Percentiles rank a stretch among this genome's conserved stretches.
Evolutionary conservation across 1,140 invertebrate species (phyloP).

Genomic region (Piezodorus guildinii): DNA sequence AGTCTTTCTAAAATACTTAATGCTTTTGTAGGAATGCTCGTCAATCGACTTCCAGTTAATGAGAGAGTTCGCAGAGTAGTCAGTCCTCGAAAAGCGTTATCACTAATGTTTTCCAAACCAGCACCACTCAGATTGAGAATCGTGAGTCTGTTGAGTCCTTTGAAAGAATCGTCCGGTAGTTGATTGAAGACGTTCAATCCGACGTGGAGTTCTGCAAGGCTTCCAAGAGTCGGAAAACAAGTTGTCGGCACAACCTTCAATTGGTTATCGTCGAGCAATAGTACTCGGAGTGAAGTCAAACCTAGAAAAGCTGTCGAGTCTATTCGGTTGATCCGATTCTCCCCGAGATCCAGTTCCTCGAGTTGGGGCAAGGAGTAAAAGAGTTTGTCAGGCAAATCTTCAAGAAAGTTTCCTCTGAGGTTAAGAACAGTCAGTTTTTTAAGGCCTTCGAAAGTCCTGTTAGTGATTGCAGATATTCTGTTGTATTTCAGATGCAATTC

Average conservation of each 20-base stretch:
- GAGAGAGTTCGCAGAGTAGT: slow-evolving; percentile 58
- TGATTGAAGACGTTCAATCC: slow-evolving; percentile 67
- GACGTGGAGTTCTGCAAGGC: slow-evolving; percentile 68
- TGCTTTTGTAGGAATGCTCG: slow-evolving; percentile 59
- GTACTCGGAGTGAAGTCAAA: slow-evolving; percentile 54
- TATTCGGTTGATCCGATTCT: slow-evolving; percentile 72
- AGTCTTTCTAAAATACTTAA: slow-evolving; percentile 55
- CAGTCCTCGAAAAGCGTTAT: slow-evolving; percentile 61
- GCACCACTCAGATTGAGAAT: slow-evolving; percentile 69
- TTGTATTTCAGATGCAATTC: slow-evolving; percentile 75
- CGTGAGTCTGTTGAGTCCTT: slow-evolving; percentile 56
- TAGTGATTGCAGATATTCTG: slow-evolving; percentile 64
- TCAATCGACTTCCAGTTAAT: slow-evolving; percentile 64
- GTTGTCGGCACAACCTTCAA: slow-evolving; percentile 59
- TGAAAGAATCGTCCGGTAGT: slow-evolving; percentile 61
- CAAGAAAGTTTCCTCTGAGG: slow-evolving; percentile 68
- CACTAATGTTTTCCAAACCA: slow-evolving; percentile 60
- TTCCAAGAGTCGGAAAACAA: slow-evolving; percentile 55
- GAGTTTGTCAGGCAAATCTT: slow-evolving; percentile 58
- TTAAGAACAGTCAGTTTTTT: slow-evolving; percentile 65
- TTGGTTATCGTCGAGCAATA: slow-evolving; percentile 78
- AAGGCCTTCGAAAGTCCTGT: slow-evolving; percentile 67
- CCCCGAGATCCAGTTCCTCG: slow-evolving; percentile 74
- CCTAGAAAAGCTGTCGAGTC: slow-evolving; percentile 68
- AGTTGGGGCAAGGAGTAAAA: slow-evolving; percentile 63